phyloP scores from a whole-genome alignment of 2,888 invertebrate species.

The Sussaba pulchella region DNA sequence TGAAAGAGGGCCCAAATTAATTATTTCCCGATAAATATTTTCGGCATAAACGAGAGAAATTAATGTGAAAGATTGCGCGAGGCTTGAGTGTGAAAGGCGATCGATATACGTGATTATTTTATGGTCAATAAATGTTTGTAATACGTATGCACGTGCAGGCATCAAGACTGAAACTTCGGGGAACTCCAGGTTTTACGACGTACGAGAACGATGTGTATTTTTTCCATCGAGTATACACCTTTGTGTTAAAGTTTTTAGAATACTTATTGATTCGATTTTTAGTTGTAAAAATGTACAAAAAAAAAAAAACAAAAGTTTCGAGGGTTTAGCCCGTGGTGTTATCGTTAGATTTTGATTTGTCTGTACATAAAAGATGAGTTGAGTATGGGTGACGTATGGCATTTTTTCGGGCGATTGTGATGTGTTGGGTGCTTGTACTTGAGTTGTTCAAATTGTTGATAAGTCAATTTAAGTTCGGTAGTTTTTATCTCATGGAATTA shows the following conservation, averaged over 20 bases:
- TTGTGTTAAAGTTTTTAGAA: slow-evolving; percentile 28
- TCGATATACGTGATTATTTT: slow-evolving; percentile 40
- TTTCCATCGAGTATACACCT: slow-evolving; percentile 13
- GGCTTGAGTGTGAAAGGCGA: slow-evolving; percentile 24
- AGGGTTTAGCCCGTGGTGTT: slow-evolving; percentile 33
- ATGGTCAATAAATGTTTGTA: slow-evolving; percentile 48
- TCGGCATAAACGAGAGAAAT: slow-evolving; percentile 9
- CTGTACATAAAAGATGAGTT: slow-evolving; percentile 54
- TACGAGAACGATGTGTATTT: slow-evolving; percentile 29
- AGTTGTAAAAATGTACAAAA: slow-evolving; percentile 60
- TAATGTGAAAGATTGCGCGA: not conserved
- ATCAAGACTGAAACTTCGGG: slow-evolving; percentile 32
- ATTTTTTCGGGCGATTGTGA: slow-evolving; percentile 44
- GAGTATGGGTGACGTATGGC: slow-evolving; percentile 33
- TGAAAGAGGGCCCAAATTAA: slow-evolving; percentile 18
- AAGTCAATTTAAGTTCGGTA: slow-evolving; percentile 32
- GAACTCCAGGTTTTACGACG: slow-evolving; percentile 15
- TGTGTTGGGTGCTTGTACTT: slow-evolving; percentile 30
- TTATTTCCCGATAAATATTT: slow-evolving; percentile 7
- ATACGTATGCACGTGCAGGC: slow-evolving; percentile 34
- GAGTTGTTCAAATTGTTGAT: slow-evolving; percentile 29
- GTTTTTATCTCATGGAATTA: slow-evolving; percentile 1
- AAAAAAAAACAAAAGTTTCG: slow-evolving; percentile 43
- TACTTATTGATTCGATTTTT: slow-evolving; percentile 17
- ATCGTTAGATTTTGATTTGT: slow-evolving; percentile 36